Evolutionary conservation across 2,113 vertebrate species (phyloP).

Genomic region (Tursiops truncatus): DNA sequence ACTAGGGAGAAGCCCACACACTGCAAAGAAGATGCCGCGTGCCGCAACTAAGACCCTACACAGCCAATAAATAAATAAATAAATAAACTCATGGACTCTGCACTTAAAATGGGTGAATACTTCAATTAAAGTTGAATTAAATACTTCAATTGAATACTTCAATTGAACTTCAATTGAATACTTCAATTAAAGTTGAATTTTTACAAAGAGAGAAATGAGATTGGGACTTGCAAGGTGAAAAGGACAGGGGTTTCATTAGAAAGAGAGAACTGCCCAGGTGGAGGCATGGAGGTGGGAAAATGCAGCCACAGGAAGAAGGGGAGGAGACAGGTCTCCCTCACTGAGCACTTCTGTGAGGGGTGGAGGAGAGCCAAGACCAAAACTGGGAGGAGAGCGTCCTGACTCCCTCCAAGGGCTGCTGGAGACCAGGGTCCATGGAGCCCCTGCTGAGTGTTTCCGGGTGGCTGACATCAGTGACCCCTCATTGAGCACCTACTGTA

Average conservation of each 20-base stretch:
- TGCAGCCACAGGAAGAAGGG: not conserved
- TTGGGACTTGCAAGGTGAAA: not conserved
- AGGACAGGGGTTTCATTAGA: not conserved
- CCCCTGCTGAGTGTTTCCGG: not conserved
- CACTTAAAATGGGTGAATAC: not conserved
- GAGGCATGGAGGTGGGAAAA: not conserved
- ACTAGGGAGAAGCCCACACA: no score
- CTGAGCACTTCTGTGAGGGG: rapidly evolving
- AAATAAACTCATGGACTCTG: not conserved
- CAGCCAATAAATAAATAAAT: no score
- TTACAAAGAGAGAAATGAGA: not conserved
- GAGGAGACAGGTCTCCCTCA: rapidly evolving
- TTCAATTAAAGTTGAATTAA: not conserved
- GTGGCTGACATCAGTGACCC: no score
- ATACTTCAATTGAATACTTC: no score
- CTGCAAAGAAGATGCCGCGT: no score
- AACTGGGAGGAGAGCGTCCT: not conserved
- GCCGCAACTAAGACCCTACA: no score
- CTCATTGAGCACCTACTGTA: not conserved
- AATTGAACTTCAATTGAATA: no score
- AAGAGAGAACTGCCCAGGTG: no score
- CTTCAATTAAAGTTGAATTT: not conserved
- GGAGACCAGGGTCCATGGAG: rapidly evolving
- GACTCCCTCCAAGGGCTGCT: not conserved
- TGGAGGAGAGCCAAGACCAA: not conserved